Base-by-base conservation (phyloP, 2,888 invertebrate genomes). In the Didymodactylos carnosus region DNA sequence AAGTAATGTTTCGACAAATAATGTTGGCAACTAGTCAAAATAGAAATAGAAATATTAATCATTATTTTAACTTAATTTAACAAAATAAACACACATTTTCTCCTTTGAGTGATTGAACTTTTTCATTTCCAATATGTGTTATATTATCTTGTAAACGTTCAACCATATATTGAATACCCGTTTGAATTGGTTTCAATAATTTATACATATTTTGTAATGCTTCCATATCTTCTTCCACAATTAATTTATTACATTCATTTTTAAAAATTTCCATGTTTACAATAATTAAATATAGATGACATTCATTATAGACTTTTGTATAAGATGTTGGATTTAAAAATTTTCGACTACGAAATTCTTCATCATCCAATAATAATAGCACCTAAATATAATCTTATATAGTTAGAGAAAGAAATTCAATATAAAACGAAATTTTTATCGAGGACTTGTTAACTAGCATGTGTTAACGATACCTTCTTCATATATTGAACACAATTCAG, bases 1-100 rank as follows among this genome's bases (percentile, higher is more conserved):
- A 76, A 95, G 85, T 87, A 95, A 89, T 79, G 90, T 90, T 81
- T 92, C 91, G 53, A 98, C 95, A 85, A 97, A 97, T 81, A 91
- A 90, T 46, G 88, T 84, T 80, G 83, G 83, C 35, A 84, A 78
- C 84, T 84, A 77, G 8, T 77, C 76, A 72, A 19, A 16, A 16
- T 23, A 49, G n/a, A 7, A 8, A n/a, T 46, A 7, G 8, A 35
- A 19, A 23, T 19, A n/a, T 25, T 1, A 8, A 69, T 27, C 39
- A 27, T 5, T 29, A 14, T 27, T n/a, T 13, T 41, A 40, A n/a
- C n/a, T n/a, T n/a, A n/a, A n/a, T n/a, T n/a, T n/a, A n/a, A n/a
- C n/a, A n/a, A n/a, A n/a, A 14, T 16, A 23, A 35, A 80, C 83
- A 84, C 81, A 91, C 89, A 85, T 91, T 90, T 76, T 91, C 91